A percentile compares a stretch with the other conserved stretches of the same genome.
Conservation (phyloP, 2,888 invertebrate genomes). For the Phalangium opilio region DNA sequence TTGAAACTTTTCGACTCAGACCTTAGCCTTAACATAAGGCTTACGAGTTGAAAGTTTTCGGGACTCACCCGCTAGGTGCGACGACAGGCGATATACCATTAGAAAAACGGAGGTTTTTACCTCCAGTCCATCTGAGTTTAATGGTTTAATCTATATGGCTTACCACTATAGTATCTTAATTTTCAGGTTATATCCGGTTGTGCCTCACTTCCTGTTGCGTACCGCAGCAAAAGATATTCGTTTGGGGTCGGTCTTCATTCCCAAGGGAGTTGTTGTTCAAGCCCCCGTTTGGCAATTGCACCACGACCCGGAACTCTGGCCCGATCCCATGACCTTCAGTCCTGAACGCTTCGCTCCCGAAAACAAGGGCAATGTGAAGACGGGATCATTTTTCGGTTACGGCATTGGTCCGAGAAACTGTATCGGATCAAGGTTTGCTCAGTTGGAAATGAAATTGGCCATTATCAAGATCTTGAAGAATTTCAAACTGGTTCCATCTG, state of each 20-base stretch:
- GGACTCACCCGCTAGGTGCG: too few species aligned
- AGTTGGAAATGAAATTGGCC: slow-evolving; percentile 17
- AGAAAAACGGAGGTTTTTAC: too few species aligned
- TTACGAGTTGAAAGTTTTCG: too few species aligned
- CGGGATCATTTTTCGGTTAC: slow-evolving; percentile 16
- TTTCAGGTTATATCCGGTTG: slow-evolving; percentile 17
- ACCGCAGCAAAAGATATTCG: slow-evolving; percentile 8
- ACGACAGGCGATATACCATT: too few species aligned
- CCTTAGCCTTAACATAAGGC: too few species aligned
- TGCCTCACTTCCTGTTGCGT: slow-evolving; percentile 16
- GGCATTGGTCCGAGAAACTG: slow-evolving; percentile 20
- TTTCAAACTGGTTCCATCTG: slow-evolving; percentile 11
- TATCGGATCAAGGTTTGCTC: slow-evolving; percentile 18
- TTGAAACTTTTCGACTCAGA: too few species aligned
- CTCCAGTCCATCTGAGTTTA: too few species aligned
- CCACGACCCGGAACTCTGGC: slow-evolving; percentile 22
- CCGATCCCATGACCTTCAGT: slow-evolving; percentile 21
- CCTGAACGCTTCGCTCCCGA: slow-evolving; percentile 21
- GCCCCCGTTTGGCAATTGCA: slow-evolving; percentile 23
- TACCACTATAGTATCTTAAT: too few species aligned
- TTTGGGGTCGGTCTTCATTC: slow-evolving; percentile 17
- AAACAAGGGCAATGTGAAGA: slow-evolving; percentile 9
- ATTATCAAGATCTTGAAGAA: slow-evolving; percentile 12
- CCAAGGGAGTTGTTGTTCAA: slow-evolving; percentile 19
- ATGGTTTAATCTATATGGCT: too few species aligned